Conservation (phyloP, 2,113 vertebrate genomes). For the Archocentrus centrarchus region DNA sequence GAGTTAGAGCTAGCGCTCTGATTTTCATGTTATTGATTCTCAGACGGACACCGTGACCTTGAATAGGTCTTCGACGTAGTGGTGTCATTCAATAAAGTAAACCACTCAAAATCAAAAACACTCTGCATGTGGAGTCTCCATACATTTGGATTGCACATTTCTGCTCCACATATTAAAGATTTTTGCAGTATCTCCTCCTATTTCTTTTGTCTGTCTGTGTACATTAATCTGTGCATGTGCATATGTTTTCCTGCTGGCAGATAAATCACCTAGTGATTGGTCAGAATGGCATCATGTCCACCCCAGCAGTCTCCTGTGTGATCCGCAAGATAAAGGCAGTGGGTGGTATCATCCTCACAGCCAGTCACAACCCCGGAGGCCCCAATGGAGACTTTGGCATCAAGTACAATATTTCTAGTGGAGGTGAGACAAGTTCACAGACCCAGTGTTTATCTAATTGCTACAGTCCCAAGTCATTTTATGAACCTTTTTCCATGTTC, state of each 20-base stretch:
- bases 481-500: neutral
- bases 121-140: neutral
- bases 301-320: slow-evolving; percentile 95
- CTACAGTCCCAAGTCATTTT: neutral
- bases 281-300: slow-evolving; percentile 97
- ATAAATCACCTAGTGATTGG: slow-evolving; percentile 95
- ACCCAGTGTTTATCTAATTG: neutral
- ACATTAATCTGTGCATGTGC: neutral
- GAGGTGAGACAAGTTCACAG: slow-evolving; percentile 81
- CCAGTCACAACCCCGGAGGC: slow-evolving; percentile 97
- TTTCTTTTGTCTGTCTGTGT: neutral
- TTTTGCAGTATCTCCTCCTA: no score
- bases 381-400: slow-evolving; percentile 97
- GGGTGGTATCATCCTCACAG: slow-evolving; percentile 96
- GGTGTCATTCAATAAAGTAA: no score
- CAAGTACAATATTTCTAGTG: slow-evolving; percentile 96
- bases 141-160: neutral
- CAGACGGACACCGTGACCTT: no score
- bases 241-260: slow-evolving; percentile 71
- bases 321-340: slow-evolving; percentile 96
- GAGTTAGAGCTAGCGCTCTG: no score
- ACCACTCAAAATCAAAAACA: neutral
- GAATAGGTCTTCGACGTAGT: no score
- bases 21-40: no score
- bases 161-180: no score